Conservation (phyloP, 2,797 vertebrate species). For the Acanthopagrus latus region DNA sequence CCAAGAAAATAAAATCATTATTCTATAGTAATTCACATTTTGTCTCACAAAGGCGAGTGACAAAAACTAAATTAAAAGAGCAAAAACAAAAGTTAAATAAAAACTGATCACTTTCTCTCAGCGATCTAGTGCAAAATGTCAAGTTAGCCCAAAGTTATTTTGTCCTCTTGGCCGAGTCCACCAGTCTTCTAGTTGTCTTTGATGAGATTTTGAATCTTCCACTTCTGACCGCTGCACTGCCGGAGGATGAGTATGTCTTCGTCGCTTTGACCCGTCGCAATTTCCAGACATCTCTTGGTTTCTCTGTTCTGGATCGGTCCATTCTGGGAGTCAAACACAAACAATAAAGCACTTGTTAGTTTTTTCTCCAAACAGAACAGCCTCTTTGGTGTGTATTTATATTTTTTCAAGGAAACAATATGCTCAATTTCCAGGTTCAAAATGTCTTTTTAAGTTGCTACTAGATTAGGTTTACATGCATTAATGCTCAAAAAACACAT, state of each 20-base stretch:
- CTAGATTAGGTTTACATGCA: too few species aligned
- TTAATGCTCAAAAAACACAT: too few species aligned
- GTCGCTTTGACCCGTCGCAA: background rate
- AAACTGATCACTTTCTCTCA: background rate
- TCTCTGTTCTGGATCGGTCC: conserved; percentile 75
- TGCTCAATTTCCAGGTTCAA: too few species aligned
- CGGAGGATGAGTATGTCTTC: conserved; percentile 67
- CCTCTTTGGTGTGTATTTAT: background rate
- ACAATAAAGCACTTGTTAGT: background rate
- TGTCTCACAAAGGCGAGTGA: background rate
- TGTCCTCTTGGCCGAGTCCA: background rate
- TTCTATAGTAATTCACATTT: background rate
- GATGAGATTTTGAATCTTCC: conserved; percentile 76
- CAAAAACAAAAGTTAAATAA: background rate
- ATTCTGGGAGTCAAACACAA: conserved; percentile 65
- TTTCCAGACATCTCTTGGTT: conserved; percentile 80
- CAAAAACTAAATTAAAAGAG: background rate
- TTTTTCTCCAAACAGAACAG: background rate
- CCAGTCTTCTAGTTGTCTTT: conserved; percentile 17
- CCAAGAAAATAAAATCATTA: background rate
- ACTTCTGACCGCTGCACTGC: conserved; percentile 76
- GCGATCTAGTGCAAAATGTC: background rate
- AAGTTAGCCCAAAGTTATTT: background rate
- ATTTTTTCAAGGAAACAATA: too few species aligned
- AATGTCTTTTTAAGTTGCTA: too few species aligned